Percentiles rank a stretch among this genome's conserved stretches.
These are phyloP conservation scores for Heliconius nattereri DNA, from an alignment of 1,140 invertebrate species.

Conservation along the genomic window DNA sequence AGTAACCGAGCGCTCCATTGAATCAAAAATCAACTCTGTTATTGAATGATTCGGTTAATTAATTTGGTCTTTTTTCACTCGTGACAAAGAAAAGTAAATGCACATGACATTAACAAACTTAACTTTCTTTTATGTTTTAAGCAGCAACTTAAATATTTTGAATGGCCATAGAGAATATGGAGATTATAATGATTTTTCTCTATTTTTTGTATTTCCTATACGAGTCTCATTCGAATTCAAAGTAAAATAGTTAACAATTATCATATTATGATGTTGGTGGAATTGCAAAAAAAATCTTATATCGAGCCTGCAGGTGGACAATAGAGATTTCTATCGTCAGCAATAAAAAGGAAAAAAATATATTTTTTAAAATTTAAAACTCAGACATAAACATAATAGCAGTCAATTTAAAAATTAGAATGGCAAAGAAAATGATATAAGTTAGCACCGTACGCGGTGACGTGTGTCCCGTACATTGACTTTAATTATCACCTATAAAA, in stretches of 20 bases:
- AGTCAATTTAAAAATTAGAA: neutral
- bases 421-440: neutral
- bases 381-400: neutral
- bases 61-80: neutral
- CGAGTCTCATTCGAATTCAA: no score
- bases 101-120: neutral
- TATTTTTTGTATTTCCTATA: no score
- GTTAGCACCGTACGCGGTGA: constrained; percentile 7
- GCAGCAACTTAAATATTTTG: neutral
- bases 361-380: no score
- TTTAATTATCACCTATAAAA: constrained; percentile 44
- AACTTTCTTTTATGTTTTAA: neutral
- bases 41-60: constrained; percentile 9
- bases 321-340: no score
- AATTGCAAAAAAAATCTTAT: no score
- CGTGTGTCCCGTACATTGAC: constrained; percentile 34
- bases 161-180: no score
- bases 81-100: neutral
- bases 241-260: no score
- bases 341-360: no score
- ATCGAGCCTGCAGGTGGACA: no score
- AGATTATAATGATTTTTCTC: no score
- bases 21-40: neutral
- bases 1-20: neutral
- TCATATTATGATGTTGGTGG: no score